Evolutionary conservation across 2,113 vertebrate species (phyloP).

Genomic region (Strix uralensis): DNA sequence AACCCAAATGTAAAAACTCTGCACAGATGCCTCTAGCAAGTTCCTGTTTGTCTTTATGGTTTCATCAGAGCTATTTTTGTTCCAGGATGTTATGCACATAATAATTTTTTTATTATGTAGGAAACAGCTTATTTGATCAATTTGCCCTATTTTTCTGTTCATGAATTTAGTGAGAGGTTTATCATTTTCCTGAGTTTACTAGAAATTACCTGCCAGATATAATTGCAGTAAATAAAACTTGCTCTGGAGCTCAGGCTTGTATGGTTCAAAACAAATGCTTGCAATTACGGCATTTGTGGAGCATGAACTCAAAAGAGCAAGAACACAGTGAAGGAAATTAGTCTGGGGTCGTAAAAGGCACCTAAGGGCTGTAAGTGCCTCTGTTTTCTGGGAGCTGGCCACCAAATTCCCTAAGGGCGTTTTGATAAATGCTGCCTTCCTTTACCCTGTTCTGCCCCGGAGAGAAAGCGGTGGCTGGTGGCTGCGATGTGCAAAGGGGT

Average conservation of each 20-base stretch:
- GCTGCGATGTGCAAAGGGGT: rapidly evolving
- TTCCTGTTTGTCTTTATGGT: neutral
- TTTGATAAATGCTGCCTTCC: neutral
- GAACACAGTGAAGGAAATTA: neutral
- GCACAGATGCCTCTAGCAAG: neutral
- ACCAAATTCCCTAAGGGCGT: rapidly evolving
- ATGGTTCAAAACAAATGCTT: neutral
- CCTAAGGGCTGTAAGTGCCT: neutral
- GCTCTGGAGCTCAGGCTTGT: slow-evolving; percentile 9
- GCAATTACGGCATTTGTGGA: neutral
- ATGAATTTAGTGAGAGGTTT: slow-evolving; percentile 29
- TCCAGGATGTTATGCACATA: neutral
- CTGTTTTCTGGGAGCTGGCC: neutral
- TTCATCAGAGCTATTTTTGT: slow-evolving; percentile 28
- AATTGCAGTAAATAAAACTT: slow-evolving; percentile 58
- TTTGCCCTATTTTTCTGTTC: slow-evolving; percentile 30
- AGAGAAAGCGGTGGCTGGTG: neutral
- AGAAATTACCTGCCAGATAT: slow-evolving; percentile 58
- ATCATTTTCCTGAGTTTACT: slow-evolving; percentile 15
- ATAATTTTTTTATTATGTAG: slow-evolving; percentile 10
- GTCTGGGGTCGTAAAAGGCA: neutral
- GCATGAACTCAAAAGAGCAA: neutral
- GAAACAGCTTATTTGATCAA: slow-evolving; percentile 54
- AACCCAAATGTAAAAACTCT: neutral
- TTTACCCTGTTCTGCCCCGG: neutral